Percentiles rank a stretch among this genome's conserved stretches.
These are phyloP conservation scores for Cepaea hortensis DNA, from an alignment of 2,888 invertebrate species.

Conservation along the genomic window DNA sequence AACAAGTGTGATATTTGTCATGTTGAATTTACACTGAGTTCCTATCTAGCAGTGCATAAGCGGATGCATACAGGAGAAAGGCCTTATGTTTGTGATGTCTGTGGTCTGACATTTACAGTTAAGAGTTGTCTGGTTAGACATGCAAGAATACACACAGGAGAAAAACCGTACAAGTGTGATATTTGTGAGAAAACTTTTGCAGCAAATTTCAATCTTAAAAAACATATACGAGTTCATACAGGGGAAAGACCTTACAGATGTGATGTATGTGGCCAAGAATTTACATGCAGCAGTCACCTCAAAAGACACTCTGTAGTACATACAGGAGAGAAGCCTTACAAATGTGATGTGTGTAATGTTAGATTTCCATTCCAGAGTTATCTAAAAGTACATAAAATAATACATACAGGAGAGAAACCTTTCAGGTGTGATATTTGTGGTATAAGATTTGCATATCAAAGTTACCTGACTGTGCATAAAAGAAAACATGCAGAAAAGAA, in stretches of 20 bases:
- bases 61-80: background rate
- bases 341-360: too few species aligned
- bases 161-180: background rate
- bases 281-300: background rate
- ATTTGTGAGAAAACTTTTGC: background rate
- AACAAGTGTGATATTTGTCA: background rate
- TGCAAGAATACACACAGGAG: background rate
- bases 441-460: too few species aligned
- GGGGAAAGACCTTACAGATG: background rate
- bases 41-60: background rate
- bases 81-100: background rate
- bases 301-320: background rate
- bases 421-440: too few species aligned
- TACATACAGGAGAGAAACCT: too few species aligned
- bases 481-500: too few species aligned
- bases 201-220: background rate
- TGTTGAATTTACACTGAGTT: background rate
- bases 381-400: too few species aligned
- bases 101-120: background rate
- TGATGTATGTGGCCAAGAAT: background rate
- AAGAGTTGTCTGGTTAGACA: background rate
- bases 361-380: too few species aligned
- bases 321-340: background rate
- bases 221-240: background rate
- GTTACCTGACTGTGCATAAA: too few species aligned